A percentile compares a stretch with the other conserved stretches of the same genome.
Conservation (phyloP, 2,797 vertebrate genomes). For the Cossypha polioptera region DNA sequence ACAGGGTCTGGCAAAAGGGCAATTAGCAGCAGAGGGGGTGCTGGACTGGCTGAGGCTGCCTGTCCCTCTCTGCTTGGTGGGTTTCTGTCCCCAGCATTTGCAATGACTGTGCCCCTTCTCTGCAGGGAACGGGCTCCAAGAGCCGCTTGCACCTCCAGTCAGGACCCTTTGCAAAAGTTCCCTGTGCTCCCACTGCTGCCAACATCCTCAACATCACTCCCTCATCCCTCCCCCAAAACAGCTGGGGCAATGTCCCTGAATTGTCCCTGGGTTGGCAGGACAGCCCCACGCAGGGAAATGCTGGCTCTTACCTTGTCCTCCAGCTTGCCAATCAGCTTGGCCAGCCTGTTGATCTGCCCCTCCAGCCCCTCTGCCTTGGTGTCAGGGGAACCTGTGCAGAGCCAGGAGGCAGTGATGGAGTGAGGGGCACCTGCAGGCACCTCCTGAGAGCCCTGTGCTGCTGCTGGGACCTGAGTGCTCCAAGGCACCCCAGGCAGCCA, state of each 20-base stretch:
- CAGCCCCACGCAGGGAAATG: fast-evolving
- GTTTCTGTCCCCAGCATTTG: background rate
- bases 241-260: background rate
- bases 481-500: background rate
- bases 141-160: fast-evolving
- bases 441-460: fast-evolving
- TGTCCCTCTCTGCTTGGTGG: background rate
- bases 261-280: background rate
- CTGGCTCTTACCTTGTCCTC: conserved; percentile 88
- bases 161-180: background rate
- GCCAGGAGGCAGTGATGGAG: background rate
- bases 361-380: conserved; percentile 90
- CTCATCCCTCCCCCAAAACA: background rate
- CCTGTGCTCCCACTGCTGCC: fast-evolving
- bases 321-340: conserved; percentile 90
- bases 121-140: fast-evolving
- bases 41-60: fast-evolving
- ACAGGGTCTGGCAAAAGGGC: conserved; percentile 82
- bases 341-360: conserved; percentile 90
- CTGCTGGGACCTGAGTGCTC: fast-evolving
- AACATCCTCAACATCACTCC: fast-evolving
- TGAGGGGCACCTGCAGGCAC: fast-evolving
- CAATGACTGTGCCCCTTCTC: background rate
- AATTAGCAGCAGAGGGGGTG: background rate
- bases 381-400: conserved; percentile 77